Percentiles rank a stretch among this genome's conserved stretches.
Evolutionary conservation across 2,797 vertebrate genomes (phyloP).

Genomic region (Semotilus atromaculatus): DNA sequence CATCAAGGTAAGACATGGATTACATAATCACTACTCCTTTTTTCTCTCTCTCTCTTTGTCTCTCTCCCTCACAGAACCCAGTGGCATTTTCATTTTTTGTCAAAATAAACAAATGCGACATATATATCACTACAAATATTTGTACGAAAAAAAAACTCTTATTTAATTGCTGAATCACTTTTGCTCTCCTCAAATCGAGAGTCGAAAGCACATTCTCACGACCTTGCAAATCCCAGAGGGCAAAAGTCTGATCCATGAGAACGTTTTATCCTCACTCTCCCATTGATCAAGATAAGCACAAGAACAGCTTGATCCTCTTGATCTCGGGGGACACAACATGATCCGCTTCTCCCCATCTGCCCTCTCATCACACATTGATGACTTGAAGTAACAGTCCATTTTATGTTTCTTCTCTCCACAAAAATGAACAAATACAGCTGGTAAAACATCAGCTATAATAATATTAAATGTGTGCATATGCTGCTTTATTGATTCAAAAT

Average conservation of each 20-base stretch:
- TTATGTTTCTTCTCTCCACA: conserved; percentile 1
- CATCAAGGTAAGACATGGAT: conserved; percentile 38
- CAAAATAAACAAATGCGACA: neutral
- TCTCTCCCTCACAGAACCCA: neutral
- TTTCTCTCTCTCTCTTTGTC: neutral
- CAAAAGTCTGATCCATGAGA: conserved; percentile 29
- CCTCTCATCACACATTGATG: conserved; percentile 29
- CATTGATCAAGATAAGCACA: conserved; percentile 47
- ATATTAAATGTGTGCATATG: neutral
- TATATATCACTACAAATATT: neutral
- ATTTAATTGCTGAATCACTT: conserved; percentile 21
- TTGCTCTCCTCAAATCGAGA: neutral
- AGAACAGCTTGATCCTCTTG: conserved; percentile 46
- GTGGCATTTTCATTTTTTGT: neutral
- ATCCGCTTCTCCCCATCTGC: conserved; percentile 32
- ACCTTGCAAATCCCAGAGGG: conserved; percentile 27
- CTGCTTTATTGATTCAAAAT: neutral
- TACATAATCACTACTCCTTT: conserved; percentile 23
- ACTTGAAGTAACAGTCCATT: conserved; percentile 37
- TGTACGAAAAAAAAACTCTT: neutral
- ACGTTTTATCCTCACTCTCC: conserved; percentile 30
- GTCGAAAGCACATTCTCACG: neutral
- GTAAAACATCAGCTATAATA: neutral
- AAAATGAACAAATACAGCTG: neutral
- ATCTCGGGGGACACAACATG: conserved; percentile 33